phyloP scores from a whole-genome alignment of 2,113 vertebrate genomes.

The Upupa epops region DNA sequence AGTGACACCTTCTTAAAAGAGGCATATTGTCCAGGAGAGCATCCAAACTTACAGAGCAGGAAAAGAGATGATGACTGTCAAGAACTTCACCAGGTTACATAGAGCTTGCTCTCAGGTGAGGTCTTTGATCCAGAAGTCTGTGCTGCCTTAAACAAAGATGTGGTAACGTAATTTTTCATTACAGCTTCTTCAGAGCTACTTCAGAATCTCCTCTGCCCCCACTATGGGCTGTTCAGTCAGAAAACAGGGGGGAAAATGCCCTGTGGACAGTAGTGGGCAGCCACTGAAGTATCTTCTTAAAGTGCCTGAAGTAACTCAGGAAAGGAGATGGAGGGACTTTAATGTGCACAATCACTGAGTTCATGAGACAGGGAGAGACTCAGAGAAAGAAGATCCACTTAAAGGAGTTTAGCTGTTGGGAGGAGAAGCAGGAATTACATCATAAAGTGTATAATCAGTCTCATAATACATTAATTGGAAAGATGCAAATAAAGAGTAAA shows the following conservation, averaged over 20 bases:
- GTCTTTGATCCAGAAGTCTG: background rate
- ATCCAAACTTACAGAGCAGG: background rate
- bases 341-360: background rate
- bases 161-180: background rate
- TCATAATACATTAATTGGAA: background rate
- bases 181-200: background rate
- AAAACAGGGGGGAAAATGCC: background rate
- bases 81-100: background rate
- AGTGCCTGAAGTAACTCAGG: background rate
- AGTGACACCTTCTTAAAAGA: background rate
- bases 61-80: background rate
- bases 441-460: background rate
- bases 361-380: background rate
- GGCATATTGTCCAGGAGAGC: background rate
- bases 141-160: background rate
- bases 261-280: background rate
- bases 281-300: background rate
- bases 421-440: background rate
- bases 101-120: background rate
- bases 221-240: background rate
- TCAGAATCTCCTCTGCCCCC: background rate
- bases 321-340: background rate
- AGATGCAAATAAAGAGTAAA: conserved; percentile 1
- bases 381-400: background rate
- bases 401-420: background rate